Evolutionary conservation across 2,888 invertebrate species (phyloP).

Genomic region (Caenorhabditis auriculariae): DNA sequence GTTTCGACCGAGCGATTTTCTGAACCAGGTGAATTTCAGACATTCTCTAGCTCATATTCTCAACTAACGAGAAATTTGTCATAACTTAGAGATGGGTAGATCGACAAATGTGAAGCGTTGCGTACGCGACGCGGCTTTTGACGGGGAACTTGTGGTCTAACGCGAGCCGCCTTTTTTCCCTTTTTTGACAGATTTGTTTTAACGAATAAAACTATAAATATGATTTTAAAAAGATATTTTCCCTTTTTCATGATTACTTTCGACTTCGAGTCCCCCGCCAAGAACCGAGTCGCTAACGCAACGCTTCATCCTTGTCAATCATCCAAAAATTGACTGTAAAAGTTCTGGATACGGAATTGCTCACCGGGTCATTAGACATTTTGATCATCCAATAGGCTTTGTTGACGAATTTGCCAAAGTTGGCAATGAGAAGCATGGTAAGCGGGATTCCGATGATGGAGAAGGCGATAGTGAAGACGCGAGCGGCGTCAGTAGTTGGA

Average conservation of each 20-base stretch:
- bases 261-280: no score
- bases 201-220: no score
- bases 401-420: conserved; percentile 21
- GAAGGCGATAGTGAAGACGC: conserved; percentile 38
- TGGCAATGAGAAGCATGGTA: conserved; percentile 31
- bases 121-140: no score
- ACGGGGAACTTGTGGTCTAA: no score
- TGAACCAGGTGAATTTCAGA: conserved; percentile 5
- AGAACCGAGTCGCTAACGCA: no score
- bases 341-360: neutral
- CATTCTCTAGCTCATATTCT: neutral
- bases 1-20: conserved; percentile 12
- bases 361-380: neutral
- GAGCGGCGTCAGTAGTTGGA: conserved; percentile 31
- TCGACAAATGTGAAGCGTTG: no score
- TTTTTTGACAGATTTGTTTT: no score
- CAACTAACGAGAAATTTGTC: neutral
- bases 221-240: no score
- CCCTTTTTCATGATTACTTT: no score
- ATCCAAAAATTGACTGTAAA: neutral
- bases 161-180: no score
- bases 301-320: no score
- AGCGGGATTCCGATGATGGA: conserved; percentile 40
- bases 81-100: no score
- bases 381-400: conserved; percentile 17